Conservation (phyloP, 2,888 invertebrate genomes). For the Megamerina dolium region DNA sequence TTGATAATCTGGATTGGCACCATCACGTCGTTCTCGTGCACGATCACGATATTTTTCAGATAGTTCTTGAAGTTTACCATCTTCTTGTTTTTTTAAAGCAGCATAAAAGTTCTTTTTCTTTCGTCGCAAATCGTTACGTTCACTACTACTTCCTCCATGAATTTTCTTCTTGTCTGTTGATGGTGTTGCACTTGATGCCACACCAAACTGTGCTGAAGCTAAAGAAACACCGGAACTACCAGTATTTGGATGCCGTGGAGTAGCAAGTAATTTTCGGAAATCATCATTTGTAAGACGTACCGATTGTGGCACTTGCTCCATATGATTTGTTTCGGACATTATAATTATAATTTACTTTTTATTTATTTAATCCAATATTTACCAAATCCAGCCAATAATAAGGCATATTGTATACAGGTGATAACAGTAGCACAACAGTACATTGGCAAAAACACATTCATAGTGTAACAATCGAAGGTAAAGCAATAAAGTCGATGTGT, state of each 20-base stretch:
- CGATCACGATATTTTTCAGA: conserved; percentile 90
- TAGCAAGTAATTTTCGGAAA: conserved; percentile 92
- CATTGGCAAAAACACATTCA: too few relatives aligned
- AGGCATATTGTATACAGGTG: too few relatives aligned
- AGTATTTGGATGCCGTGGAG: conserved; percentile 70
- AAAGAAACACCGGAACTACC: conserved; percentile 25
- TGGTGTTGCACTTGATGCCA: conserved; percentile 22
- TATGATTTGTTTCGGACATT: conserved; percentile 33
- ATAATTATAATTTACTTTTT: conserved; percentile 24
- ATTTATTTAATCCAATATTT: too few relatives aligned
- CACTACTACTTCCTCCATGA: conserved; percentile 50
- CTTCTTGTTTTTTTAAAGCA: conserved; percentile 88
- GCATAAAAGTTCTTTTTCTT: conserved; percentile 96
- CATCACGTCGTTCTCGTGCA: conserved; percentile 85
- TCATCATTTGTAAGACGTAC: conserved; percentile 92
- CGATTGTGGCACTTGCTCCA: conserved; percentile 55
- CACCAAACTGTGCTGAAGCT: conserved; percentile 34
- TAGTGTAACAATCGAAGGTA: too few relatives aligned
- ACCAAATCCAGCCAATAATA: too few relatives aligned
- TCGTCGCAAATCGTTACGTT: conserved; percentile 75
- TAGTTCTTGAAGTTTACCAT: conserved; percentile 87
- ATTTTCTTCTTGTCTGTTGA: conserved; percentile 33
- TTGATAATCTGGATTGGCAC: conserved; percentile 72
- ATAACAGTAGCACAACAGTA: too few relatives aligned
- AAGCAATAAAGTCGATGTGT: too few relatives aligned